Base-by-base conservation (phyloP, 2,113 vertebrate species). In the Empidonax traillii region DNA sequence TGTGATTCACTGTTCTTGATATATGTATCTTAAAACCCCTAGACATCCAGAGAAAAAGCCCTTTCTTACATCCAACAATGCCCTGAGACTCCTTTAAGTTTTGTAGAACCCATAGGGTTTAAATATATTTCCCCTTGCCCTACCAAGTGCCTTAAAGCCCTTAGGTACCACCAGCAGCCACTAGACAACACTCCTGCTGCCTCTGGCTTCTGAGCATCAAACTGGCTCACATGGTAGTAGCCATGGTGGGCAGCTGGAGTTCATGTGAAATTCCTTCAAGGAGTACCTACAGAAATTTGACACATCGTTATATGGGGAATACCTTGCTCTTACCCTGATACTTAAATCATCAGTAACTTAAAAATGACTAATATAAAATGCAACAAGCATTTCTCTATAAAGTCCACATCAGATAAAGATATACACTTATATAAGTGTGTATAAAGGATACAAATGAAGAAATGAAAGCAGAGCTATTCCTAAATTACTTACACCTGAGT, bases 171-270 rank as follows among this genome's bases (percentile, higher is more conserved):
- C 33, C 44, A 74, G 49, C 22, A 74, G 58, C 14, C 6, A 1
- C 27, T 35, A 53, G 59, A 49, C 14, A 41, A 65, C 14, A n/a
- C 5, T 85, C 15, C 51, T 67, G 46, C 11, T 85, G 22, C 14
- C 41, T 21, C 18, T 84, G n/a, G 13, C 3, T 13, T 33, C 43
- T 43, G 25, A 55, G 37, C 5, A 9, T 58, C 28, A 20, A 20
- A 31, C 16, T 49, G 28, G 39, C 4, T 79, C 4, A 3, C 9
- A 3, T 1, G 1, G 28, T 27, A 58, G 27, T 49, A 62, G 4
- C 8, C 1, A 0, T 3, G 20, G 55, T 33, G 18, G 30, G 30
- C 7, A 52, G 28, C 15, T 49, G 39, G 25, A 78, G 4, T 1
- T 1, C 8, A 2, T 1, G 10, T 9, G 30, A 21, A 61, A 41